Conservation (phyloP, 1,140 invertebrate species). For the Drosophila neocordata region DNA sequence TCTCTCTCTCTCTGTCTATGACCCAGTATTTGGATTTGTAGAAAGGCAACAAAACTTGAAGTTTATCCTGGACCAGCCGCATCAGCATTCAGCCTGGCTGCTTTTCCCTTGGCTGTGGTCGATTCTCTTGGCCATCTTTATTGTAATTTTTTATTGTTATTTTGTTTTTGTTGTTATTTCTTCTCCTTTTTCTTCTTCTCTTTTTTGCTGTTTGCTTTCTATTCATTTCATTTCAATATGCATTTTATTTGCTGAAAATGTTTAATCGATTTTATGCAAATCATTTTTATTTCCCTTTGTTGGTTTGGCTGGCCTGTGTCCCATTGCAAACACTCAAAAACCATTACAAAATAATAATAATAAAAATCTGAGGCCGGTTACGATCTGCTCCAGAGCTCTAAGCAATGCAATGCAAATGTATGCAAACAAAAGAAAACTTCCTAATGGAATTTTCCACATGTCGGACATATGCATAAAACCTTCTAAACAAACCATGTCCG, state of each 20-base stretch:
- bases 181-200: background rate
- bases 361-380: conserved; percentile 54
- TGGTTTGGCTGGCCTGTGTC: conserved; percentile 1
- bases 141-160: conserved; percentile 22
- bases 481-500: conserved; percentile 61
- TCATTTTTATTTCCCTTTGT: conserved; percentile 63
- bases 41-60: conserved; percentile 32
- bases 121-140: conserved; percentile 4
- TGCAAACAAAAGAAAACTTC: conserved; percentile 78
- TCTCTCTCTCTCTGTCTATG: background rate
- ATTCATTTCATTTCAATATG: conserved; percentile 70
- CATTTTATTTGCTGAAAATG: conserved; percentile 73
- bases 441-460: conserved; percentile 80
- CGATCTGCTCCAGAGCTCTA: conserved; percentile 32
- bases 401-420: conserved; percentile 65
- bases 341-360: conserved; percentile 80
- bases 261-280: conserved; percentile 79
- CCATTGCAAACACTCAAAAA: conserved; percentile 68
- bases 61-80: conserved; percentile 6
- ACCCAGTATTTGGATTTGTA: conserved; percentile 26
- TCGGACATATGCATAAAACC: conserved; percentile 79
- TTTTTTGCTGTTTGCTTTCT: conserved; percentile 39
- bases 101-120: background rate
- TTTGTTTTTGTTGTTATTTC: conserved; percentile 36
- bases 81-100: background rate